phyloP scores from a whole-genome alignment of 2,888 invertebrate species.

The Noctua janthe region DNA sequence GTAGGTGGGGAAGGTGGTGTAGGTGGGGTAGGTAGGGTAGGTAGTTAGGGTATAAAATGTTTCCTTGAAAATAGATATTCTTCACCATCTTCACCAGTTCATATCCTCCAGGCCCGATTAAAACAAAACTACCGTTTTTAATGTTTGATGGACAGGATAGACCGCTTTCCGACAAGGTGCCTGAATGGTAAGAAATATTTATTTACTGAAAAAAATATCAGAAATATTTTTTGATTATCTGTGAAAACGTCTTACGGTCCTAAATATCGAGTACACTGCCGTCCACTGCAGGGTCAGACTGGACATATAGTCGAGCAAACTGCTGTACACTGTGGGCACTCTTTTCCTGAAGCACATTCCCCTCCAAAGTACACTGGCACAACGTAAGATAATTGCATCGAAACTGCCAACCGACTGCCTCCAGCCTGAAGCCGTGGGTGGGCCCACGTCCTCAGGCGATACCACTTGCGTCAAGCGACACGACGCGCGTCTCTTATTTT shows the following conservation, averaged over 20 bases:
- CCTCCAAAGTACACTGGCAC: neutral
- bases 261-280: neutral
- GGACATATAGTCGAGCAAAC: too few species aligned
- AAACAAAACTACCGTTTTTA: constrained; percentile 63
- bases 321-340: too few species aligned
- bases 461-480: neutral
- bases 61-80: neutral
- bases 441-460: neutral
- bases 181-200: constrained; percentile 65
- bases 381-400: neutral
- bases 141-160: constrained; percentile 56
- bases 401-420: neutral
- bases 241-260: neutral
- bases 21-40: too few species aligned
- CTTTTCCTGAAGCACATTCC: neutral
- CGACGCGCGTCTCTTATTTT: neutral
- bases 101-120: constrained; percentile 48
- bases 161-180: constrained; percentile 66
- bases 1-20: too few species aligned
- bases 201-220: too few species aligned
- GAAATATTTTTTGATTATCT: too few species aligned
- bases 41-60: neutral
- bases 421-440: neutral
- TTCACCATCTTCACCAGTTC: constrained; percentile 16
- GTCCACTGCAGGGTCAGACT: too few species aligned